Evolutionary conservation across 1,140 invertebrate genomes (phyloP).

Genomic region (Hypothenemus hampei): DNA sequence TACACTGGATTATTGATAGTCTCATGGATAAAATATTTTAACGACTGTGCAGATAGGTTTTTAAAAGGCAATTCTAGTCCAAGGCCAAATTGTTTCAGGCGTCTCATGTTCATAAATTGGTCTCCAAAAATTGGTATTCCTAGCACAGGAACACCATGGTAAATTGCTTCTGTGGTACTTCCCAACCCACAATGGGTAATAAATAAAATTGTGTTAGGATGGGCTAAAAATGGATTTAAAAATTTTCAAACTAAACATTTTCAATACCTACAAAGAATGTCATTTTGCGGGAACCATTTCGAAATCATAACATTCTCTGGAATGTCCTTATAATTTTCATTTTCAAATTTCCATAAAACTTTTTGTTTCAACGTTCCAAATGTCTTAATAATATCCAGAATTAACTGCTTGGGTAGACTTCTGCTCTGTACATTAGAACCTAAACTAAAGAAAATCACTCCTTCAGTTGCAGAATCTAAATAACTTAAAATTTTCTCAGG

Average conservation of each 20-base stretch:
- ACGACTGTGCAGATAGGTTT: constrained; percentile 42
- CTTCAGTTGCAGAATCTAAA: constrained; percentile 48
- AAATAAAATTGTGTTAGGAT: constrained; percentile 35
- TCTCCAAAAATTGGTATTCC: constrained; percentile 44
- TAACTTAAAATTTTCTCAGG: constrained; percentile 38
- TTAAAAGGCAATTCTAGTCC: constrained; percentile 37
- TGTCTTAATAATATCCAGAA: constrained; percentile 45
- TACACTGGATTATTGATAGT: constrained; percentile 30
- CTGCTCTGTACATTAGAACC: constrained; percentile 49
- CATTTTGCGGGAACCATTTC: constrained; percentile 58
- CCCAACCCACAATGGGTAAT: constrained; percentile 37
- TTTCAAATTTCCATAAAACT: constrained; percentile 57
- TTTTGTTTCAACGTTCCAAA: constrained; percentile 51
- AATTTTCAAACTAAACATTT: too few species aligned
- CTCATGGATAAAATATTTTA: too few species aligned
- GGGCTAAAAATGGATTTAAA: constrained; percentile 24
- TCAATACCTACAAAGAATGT: too few species aligned
- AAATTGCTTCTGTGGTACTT: constrained; percentile 46
- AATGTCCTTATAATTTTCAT: constrained; percentile 45
- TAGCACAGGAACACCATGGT: constrained; percentile 50
- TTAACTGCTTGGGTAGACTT: constrained; percentile 42
- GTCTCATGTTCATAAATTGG: constrained; percentile 39
- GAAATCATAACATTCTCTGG: constrained; percentile 50
- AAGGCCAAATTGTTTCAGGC: constrained; percentile 26
- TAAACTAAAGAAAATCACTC: constrained; percentile 52